A percentile compares a stretch with the other conserved stretches of the same genome.
These are phyloP conservation scores for Corythaeola cristata DNA, from an alignment of 2,113 vertebrate genomes.

Conservation along the genomic window DNA sequence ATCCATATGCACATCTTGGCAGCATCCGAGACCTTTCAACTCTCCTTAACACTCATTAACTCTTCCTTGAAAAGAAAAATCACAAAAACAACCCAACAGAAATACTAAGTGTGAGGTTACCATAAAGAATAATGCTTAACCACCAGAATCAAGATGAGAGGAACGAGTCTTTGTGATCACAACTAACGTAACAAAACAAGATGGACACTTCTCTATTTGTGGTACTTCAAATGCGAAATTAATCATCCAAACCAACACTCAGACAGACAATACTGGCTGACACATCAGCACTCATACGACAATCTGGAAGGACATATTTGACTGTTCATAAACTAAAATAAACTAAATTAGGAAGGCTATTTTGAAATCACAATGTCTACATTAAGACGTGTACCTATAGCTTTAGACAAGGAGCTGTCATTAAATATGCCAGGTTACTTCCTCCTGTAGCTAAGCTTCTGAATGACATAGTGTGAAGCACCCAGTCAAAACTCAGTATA, in stretches of 20 bases:
- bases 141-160: neutral
- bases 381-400: neutral
- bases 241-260: neutral
- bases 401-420: neutral
- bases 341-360: neutral
- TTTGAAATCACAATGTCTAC: neutral
- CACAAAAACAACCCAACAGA: too few relatives aligned
- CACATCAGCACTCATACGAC: neutral
- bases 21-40: neutral
- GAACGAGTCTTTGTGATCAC: neutral
- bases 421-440: neutral
- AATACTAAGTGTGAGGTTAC: neutral
- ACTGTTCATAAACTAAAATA: neutral
- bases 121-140: neutral
- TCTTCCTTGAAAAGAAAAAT: neutral
- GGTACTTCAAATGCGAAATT: neutral
- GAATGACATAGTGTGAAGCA: accelerated
- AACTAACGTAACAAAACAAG: neutral
- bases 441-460: neutral
- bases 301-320: neutral
- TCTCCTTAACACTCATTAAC: neutral
- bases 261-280: neutral
- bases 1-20: neutral
- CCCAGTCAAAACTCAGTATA: neutral
- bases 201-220: neutral